Evolutionary conservation across 2,888 invertebrate species (phyloP).

Genomic region (Chloromyia formosa): DNA sequence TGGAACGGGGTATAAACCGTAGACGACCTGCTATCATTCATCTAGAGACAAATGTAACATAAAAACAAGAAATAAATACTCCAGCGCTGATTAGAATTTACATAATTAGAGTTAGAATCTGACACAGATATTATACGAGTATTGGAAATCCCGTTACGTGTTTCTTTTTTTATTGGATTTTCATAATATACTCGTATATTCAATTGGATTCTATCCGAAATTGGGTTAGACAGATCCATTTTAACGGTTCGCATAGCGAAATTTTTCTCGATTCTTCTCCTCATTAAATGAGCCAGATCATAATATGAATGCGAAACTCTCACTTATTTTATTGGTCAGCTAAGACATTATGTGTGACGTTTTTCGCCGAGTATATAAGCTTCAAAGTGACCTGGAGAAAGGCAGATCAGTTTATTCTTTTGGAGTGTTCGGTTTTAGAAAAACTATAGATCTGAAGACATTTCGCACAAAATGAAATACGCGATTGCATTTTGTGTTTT

Average conservation of each 20-base stretch:
- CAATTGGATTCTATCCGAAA: conserved; percentile 9
- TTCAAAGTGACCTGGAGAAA: conserved; percentile 15
- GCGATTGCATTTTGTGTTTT: background rate
- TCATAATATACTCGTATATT: background rate
- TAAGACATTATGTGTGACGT: background rate
- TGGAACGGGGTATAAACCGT: background rate
- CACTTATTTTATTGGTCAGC: conserved; percentile 13
- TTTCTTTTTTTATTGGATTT: background rate
- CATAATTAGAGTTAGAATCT: conserved; percentile 30
- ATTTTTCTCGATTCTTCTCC: conserved; percentile 16
- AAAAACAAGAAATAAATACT: background rate
- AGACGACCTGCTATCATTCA: too few relatives aligned
- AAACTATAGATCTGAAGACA: too few relatives aligned
- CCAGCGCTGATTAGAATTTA: conserved; percentile 7
- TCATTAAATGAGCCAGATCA: background rate
- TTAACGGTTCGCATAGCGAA: conserved; percentile 23
- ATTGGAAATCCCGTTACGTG: conserved; percentile 14
- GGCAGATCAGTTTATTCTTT: conserved; percentile 23
- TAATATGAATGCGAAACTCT: conserved; percentile 19
- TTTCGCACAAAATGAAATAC: conserved; percentile 10
- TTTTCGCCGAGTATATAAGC: conserved; percentile 36
- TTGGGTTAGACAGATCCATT: conserved; percentile 15
- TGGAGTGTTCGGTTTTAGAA: conserved; percentile 1
- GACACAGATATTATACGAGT: conserved; percentile 6
- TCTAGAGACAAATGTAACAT: background rate